Evolutionary conservation across 2,113 vertebrate species (phyloP).

Genomic region (Okapia johnstoni): DNA sequence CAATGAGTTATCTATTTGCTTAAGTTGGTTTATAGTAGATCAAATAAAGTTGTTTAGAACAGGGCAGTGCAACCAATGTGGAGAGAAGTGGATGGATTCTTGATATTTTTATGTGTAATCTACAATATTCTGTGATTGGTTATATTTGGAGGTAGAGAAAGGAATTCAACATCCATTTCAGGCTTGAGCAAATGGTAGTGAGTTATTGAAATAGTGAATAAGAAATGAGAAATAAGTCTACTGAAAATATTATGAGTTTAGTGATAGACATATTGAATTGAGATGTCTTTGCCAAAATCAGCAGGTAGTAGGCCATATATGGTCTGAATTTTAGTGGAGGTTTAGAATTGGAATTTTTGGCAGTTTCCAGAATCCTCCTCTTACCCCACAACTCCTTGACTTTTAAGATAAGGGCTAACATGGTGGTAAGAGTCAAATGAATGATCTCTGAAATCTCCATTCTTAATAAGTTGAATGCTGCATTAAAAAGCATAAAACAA

Average conservation of each 20-base stretch:
- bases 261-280: neutral
- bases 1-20: neutral
- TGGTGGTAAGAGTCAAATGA: neutral
- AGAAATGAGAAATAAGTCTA: neutral
- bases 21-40: neutral
- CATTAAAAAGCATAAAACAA: neutral
- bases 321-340: neutral
- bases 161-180: neutral
- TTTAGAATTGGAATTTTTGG: neutral
- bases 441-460: neutral
- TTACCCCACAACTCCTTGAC: neutral
- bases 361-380: neutral
- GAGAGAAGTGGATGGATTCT: neutral
- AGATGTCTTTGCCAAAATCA: neutral
- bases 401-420: neutral
- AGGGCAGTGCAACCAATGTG: neutral
- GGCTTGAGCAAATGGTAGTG: neutral
- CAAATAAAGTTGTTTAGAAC: neutral
- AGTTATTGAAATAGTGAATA: neutral
- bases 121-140: neutral
- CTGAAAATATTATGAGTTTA: neutral
- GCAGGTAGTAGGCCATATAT: neutral
- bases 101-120: neutral
- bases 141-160: neutral
- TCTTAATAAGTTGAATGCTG: neutral